Evolutionary conservation across 2,113 vertebrate genomes (phyloP).

Genomic region (Colius striatus): DNA sequence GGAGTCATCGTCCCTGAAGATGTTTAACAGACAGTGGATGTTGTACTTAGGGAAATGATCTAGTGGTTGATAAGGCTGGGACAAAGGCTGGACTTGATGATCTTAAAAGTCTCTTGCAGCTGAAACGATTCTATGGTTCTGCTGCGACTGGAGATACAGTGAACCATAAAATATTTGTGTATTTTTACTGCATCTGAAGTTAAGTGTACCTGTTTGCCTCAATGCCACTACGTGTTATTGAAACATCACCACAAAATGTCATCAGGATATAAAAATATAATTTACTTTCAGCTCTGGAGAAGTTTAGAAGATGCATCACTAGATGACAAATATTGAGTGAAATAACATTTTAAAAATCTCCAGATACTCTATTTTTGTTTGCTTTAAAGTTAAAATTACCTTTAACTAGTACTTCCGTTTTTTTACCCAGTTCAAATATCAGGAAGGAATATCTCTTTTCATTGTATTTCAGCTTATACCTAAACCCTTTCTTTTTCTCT

Average conservation of each 20-base stretch:
- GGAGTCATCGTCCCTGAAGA: no score
- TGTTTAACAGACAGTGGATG: no score
- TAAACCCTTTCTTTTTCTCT: not conserved
- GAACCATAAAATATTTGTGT: not conserved
- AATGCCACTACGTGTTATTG: not conserved
- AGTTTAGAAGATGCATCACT: not conserved
- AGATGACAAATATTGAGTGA: not conserved
- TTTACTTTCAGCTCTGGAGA: not conserved
- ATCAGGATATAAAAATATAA: not conserved
- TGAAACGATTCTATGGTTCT: not conserved
- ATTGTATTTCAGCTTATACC: not conserved
- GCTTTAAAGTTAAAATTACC: not conserved
- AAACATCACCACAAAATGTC: not conserved
- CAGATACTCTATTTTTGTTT: fast-evolving
- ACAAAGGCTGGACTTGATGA: no score
- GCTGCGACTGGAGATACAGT: not conserved
- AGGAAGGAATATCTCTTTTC: not conserved
- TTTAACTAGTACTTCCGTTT: not conserved
- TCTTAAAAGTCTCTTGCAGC: no score
- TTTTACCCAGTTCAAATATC: not conserved
- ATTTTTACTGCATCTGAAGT: not conserved
- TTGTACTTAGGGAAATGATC: no score
- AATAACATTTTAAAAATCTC: not conserved
- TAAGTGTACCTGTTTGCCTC: not conserved
- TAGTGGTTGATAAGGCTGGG: no score